These are phyloP conservation scores for Lasioglossum calceatum DNA, from an alignment of 2,888 invertebrate genomes.

Conservation along the genomic window DNA sequence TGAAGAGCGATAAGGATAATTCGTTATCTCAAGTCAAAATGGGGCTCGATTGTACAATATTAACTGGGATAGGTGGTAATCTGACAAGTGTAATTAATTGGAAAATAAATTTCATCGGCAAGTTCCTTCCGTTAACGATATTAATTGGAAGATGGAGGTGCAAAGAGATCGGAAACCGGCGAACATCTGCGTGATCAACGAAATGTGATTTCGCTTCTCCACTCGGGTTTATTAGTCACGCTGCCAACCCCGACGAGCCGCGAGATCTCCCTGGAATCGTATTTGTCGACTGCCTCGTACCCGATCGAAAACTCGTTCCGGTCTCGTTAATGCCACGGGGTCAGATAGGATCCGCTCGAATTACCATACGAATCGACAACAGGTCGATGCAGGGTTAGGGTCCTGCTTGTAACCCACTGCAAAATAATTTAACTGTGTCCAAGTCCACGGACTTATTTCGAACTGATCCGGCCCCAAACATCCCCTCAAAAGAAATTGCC, in stretches of 20 bases:
- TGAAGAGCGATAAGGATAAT: no score
- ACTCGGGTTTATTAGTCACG: slow-evolving; percentile 69
- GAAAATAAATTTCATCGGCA: slow-evolving; percentile 27
- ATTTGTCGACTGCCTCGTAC: slow-evolving; percentile 65
- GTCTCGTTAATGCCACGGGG: slow-evolving; percentile 69
- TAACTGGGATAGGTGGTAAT: neutral
- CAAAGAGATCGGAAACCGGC: slow-evolving; percentile 48
- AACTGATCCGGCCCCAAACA: slow-evolving; percentile 13
- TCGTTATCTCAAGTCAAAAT: neutral
- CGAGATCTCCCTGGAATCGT: slow-evolving; percentile 65
- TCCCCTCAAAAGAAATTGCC: slow-evolving; percentile 7
- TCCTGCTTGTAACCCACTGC: slow-evolving; percentile 33
- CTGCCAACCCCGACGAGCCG: slow-evolving; percentile 52
- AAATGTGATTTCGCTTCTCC: slow-evolving; percentile 67
- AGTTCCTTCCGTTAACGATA: slow-evolving; percentile 23
- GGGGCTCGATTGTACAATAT: no score
- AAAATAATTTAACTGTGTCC: slow-evolving; percentile 51
- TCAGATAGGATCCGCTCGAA: slow-evolving; percentile 65
- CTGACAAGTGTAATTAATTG: neutral
- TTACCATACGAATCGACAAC: slow-evolving; percentile 65
- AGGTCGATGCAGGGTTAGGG: slow-evolving; percentile 54
- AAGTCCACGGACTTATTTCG: slow-evolving; percentile 22
- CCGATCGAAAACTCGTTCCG: slow-evolving; percentile 69
- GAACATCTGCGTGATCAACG: slow-evolving; percentile 69
- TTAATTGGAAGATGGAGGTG: slow-evolving; percentile 45